Base-by-base conservation (phyloP, 2,113 vertebrate species). In the Bubo scandiacus region DNA sequence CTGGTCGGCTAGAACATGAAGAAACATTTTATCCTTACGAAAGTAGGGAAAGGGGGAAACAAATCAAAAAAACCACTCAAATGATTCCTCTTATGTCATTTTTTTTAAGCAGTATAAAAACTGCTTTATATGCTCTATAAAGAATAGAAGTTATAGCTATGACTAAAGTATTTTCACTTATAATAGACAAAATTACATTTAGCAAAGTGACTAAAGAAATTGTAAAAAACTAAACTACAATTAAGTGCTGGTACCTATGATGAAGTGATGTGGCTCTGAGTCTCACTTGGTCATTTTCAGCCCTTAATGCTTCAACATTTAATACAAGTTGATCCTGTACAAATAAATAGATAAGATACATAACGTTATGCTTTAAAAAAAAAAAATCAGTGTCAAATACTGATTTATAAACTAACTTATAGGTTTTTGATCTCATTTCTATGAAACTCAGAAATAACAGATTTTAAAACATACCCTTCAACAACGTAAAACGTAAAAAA, bases 311-410 rank as follows among this genome's bases (percentile, higher is more conserved):
- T 96, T 99, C 99, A 14, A 99, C 98, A 92, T 98, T 98, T 65
- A 99, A 98, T 34, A 99, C 96, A 8, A 99, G 98, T 83, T 99
- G 99, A 95, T 99, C 99, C 99, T 99, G 34, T n/a, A 91, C 88
- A 90, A 61, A 74, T 5, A 62, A 34, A 54, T 0, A 51, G 16
- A 70, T 40, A 49, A 61, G 85, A 92, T 7, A 51, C 5, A 3
- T 27, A 57, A 75, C 11, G 45, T 58, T 7, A 36, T 4, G 4
- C 42, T 81, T 61, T 29, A 21, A 32, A 58, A 9, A 22, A 11
- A 40, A 62, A 32, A 36, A 47, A 11, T 2, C 32, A 43, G 9
- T 8, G 6, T 42, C 11, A 86, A 90, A 79, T 57, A 66, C 13
- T 7, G 17, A 57, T 63, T 63, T 66, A 63, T 66, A 61, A 92